Evolutionary conservation across 2,888 invertebrate genomes (phyloP).

Genomic region (Drosophila kanekoi): DNA sequence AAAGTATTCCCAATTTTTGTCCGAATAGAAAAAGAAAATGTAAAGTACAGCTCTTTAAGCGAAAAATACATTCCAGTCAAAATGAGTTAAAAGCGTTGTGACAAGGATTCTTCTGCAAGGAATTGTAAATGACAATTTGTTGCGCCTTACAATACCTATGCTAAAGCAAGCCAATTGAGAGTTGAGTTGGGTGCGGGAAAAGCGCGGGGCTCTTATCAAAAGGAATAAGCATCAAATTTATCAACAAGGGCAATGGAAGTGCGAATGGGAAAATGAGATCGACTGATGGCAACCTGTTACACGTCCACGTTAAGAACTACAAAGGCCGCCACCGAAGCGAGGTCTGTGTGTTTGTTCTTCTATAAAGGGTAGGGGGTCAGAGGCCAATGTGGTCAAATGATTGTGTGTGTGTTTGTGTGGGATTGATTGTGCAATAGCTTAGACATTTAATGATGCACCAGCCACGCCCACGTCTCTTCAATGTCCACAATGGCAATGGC

Average conservation of each 20-base stretch:
- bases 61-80: too few species aligned
- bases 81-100: too few species aligned
- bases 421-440: slow-evolving; percentile 22
- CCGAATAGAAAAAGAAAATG: too few species aligned
- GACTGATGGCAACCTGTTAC: slow-evolving; percentile 8
- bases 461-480: slow-evolving; percentile 3
- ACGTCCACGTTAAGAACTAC: slow-evolving; percentile 1
- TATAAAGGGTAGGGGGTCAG: background rate
- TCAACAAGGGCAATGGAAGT: slow-evolving; percentile 11
- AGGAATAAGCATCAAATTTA: slow-evolving; percentile 7
- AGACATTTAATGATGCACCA: slow-evolving; percentile 23
- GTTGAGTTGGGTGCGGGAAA: background rate
- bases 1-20: too few species aligned
- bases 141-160: background rate
- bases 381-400: slow-evolving; percentile 22
- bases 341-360: background rate
- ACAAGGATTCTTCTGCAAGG: background rate
- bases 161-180: slow-evolving; percentile 8
- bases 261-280: background rate
- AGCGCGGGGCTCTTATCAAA: background rate
- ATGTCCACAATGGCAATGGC: too few species aligned
- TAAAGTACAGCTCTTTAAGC: too few species aligned
- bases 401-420: slow-evolving; percentile 2
- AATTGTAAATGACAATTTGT: slow-evolving; percentile 6
- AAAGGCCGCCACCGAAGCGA: background rate